Evolutionary conservation across 2,888 invertebrate species (phyloP), one percentile per base, ranked within the genome.

Genomic region (Netelia inedita): DNA sequence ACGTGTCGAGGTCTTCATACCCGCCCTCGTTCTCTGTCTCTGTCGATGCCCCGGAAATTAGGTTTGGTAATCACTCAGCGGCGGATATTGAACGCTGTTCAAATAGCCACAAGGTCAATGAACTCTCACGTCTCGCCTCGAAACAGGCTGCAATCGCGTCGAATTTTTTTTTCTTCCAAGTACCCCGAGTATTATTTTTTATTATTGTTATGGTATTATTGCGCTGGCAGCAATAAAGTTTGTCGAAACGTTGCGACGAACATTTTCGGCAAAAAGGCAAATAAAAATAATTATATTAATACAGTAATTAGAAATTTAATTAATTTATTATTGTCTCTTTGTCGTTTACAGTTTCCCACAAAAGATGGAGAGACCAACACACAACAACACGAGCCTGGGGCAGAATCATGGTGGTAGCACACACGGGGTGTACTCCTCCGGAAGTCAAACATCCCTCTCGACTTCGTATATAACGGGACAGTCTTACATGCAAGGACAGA

Each of bases 391-490:
- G 66, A 91, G 89, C 88, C 89, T 91, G 69, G 91, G 89, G 82
- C 92, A 93, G 85, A 86, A 90, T 66, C 92, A 92, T 86, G 89
- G 91, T 10, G 87, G 89, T 59, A 90, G 90, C 55, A 90, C 91
- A 73, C 93, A 92, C 87, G 92, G 92, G 41, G 89, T 90, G 10
- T 93, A 93, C 80, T 92, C 93, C 19, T 90, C 93, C 57, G 91
- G 92, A 46, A 92, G 91, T 81, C 93, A 93, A 86, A 91, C 92
- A 6, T 90, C 91, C 50, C 91, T 93, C 69, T 93, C 93, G 66
- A 90, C 93, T 16, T 93, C 93, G 65, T 93, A 93, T 88, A 91
- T 93, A 88, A 93, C 93, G 8, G 93, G 93, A 55, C 93, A 93
- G 86, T 92, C 93, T 71, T 94, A 94, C 86, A 91, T 93, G 88